Evolutionary conservation across 2,888 invertebrate genomes (phyloP).

Genomic region (Apodemia zela): DNA sequence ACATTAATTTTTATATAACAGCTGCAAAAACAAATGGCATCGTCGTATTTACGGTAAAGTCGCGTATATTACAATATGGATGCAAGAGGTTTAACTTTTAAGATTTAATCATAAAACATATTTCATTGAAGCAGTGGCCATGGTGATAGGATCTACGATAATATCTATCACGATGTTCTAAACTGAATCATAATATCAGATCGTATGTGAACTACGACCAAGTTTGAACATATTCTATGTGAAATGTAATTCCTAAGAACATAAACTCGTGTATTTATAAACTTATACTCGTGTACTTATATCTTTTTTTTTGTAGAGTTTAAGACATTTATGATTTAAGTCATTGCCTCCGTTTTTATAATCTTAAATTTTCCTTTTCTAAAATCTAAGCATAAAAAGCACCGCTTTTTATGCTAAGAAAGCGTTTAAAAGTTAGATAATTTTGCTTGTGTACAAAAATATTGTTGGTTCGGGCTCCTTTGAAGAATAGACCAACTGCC

Average conservation of each 20-base stretch:
- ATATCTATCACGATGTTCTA: conserved; percentile 21
- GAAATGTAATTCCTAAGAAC: background rate
- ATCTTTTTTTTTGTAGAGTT: too few relatives aligned
- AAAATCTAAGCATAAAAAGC: too few relatives aligned
- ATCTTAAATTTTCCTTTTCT: too few relatives aligned
- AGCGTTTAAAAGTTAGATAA: too few relatives aligned
- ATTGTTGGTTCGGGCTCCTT: too few relatives aligned
- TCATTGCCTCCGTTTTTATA: too few relatives aligned
- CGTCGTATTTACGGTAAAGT: background rate
- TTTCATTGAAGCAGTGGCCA: conserved; percentile 22
- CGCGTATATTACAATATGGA: background rate
- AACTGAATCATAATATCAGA: conserved; percentile 20
- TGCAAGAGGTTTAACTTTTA: conserved; percentile 20
- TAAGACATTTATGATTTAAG: too few relatives aligned
- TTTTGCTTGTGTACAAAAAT: too few relatives aligned
- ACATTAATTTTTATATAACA: background rate
- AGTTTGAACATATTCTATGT: background rate
- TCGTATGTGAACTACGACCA: conserved; percentile 14
- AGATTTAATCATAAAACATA: conserved; percentile 21
- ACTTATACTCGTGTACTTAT: background rate
- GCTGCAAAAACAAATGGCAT: background rate
- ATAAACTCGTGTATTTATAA: background rate
- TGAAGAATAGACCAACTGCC: too few relatives aligned
- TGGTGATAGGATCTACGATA: conserved; percentile 17
- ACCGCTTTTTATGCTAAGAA: too few relatives aligned